phyloP scores from a whole-genome alignment of 1,140 invertebrate species.

The Saccostrea glomerata region DNA sequence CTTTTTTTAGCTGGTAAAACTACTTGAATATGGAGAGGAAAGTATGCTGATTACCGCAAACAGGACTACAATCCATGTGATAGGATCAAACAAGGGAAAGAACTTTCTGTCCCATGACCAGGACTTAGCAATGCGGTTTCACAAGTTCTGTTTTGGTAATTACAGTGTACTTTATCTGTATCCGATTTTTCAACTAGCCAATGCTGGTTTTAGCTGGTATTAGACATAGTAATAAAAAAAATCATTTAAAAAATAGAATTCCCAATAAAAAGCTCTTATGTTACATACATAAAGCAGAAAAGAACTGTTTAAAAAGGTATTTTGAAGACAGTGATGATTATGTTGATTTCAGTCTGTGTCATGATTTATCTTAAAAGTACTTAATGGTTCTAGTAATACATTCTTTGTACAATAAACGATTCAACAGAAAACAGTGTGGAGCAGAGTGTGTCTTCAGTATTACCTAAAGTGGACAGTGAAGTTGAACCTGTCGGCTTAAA shows the following conservation, averaged over 20 bases:
- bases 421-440: background rate
- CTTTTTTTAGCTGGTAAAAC: background rate
- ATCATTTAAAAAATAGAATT: too few relatives aligned
- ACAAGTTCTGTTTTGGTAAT: constrained; percentile 25
- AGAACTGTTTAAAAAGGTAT: too few relatives aligned
- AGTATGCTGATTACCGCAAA: constrained; percentile 12
- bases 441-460: background rate
- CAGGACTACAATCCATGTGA: background rate
- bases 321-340: too few relatives aligned
- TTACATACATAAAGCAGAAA: too few relatives aligned
- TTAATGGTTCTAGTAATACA: too few relatives aligned
- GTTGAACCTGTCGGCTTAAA: background rate
- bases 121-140: background rate
- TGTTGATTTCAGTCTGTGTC: too few relatives aligned
- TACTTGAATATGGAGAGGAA: background rate
- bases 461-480: background rate
- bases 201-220: too few relatives aligned
- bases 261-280: too few relatives aligned
- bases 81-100: constrained; percentile 7
- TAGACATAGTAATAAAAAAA: too few relatives aligned
- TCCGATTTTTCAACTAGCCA: too few relatives aligned
- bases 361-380: too few relatives aligned
- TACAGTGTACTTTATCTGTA: background rate
- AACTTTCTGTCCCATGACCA: background rate
- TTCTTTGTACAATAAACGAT: background rate